Evolutionary conservation across 1,140 invertebrate genomes (phyloP), one percentile per base, ranked within the genome.

Genomic region (Aphelenchoides avenae): DNA sequence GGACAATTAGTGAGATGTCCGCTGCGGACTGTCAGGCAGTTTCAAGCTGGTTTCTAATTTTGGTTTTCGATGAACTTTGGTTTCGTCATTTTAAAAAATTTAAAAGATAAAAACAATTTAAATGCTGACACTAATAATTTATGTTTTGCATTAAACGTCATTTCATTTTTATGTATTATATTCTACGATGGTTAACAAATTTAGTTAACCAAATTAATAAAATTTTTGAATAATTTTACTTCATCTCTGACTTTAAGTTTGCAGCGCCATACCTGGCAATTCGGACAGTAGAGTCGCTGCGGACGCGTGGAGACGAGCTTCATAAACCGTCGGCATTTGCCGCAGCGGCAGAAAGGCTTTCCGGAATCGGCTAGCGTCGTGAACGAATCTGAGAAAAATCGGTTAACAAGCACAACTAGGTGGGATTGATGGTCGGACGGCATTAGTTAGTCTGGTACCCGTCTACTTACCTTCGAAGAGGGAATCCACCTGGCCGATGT

Each of bases 311-410:
- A 87, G 51, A 98, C 90, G 59, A 94, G 87, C 80, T 96, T 95
- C 89, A 99, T 92, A 73, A 91, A 99, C 1, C 93, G 83, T 7
- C 90, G 81, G 79, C 95, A 98, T 79, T 96, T 97, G 6, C 94
- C 94, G 81, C 95, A 99, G 57, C 91, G 87, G 64, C 36, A 93
- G 69, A 94, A 84, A 5, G 92, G 89, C 81, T 94, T 95, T 5
- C 95, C 94, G 24, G 87, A 87, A 1, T 89, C 88, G 43, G 93
- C 90, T 7, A 98, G 79, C 2, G 91, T 88, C 0, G 91, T 94
- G 77, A 99, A 99, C 2, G 89, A 91, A 0, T 91, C 90, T 65
- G 29, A 61, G 29, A 64, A 27, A 5, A 47, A 55, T 39, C 59
- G 26, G 6, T 6, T 24, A 48, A 9, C 15, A 4, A 52, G 54